These are phyloP conservation scores for Magallana gigas DNA, from an alignment of 1,140 invertebrate genomes.

Conservation along the genomic window DNA sequence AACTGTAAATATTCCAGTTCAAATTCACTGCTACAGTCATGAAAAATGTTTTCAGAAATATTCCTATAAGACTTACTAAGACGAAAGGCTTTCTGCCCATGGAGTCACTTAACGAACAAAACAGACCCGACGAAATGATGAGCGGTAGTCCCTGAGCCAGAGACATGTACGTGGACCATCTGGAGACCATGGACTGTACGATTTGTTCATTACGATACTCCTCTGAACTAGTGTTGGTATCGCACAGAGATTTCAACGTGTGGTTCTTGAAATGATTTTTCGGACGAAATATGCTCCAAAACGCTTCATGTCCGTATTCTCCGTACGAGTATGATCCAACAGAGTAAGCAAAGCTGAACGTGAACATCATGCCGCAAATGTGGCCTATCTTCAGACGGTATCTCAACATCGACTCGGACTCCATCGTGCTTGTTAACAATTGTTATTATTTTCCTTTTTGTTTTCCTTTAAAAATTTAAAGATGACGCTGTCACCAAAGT, in stretches of 20 bases:
- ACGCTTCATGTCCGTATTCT: conserved; percentile 38
- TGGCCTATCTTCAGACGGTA: neutral
- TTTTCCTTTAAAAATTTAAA: no score
- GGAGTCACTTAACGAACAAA: conserved; percentile 39
- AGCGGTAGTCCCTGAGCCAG: conserved; percentile 44
- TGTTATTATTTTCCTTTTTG: no score
- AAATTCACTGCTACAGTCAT: conserved; percentile 30
- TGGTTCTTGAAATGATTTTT: neutral
- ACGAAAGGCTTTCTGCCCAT: conserved; percentile 46
- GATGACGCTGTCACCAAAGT: no score
- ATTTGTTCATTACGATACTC: conserved; percentile 10
- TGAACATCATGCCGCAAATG: neutral
- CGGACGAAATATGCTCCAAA: neutral
- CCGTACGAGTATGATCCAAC: neutral
- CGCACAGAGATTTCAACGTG: neutral
- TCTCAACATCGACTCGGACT: neutral
- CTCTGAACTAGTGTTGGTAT: neutral
- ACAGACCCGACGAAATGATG: conserved; percentile 29
- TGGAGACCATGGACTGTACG: conserved; percentile 14
- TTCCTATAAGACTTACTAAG: conserved; percentile 32
- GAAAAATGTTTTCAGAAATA: conserved; percentile 32
- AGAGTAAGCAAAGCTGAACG: neutral
- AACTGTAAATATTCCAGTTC: conserved; percentile 8
- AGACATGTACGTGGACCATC: conserved; percentile 31
- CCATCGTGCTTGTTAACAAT: neutral